Base-by-base conservation (phyloP, 2,888 invertebrate species). In the Mythimna loreyi region DNA sequence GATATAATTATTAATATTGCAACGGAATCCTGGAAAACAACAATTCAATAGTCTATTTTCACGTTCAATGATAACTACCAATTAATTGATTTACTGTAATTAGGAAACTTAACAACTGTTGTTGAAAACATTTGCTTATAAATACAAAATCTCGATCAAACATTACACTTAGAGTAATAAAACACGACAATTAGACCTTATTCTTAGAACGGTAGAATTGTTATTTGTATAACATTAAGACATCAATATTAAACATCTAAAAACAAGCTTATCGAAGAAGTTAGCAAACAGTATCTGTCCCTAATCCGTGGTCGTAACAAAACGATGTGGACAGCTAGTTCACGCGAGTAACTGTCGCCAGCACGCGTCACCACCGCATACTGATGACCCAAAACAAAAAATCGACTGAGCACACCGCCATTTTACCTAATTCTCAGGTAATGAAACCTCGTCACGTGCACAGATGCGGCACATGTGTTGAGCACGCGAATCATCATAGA, bases 301-400 rank as follows among this genome's bases (percentile, higher is more conserved):
- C 79, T 87, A 87, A 88, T 84, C 85, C 85, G 78, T 83, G 79
- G 82, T 81, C 49, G 58, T 69, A 75, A 71, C 62, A 57, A 69
- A 80, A 75, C 50, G 78, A 81, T 80, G 82, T 81, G 79, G 83
- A 92, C 92, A 89, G 93, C 92, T 92, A 93, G 83, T 92, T 92
- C 91, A 84, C 84, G 83, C 89, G 92, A 93, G 92, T 92, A 94
- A 93, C 94, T 90, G 94, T 92, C 69, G 59, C 63, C 71, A 67
- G 79, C 67, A 57, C 78, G 72, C 72, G 78, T 62, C 72, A 78
- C 67, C 62, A 74, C 81, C 63, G 80, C 91, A 94, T 94, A 94
- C 93, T 89, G 92, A 94, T 93, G 86, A 82, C 75, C 16, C 76
- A 81, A 87, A 87, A 86, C 84, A 85, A 83, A 85, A 83, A 81